These are phyloP conservation scores for Loxodonta africana DNA, from an alignment of 2,113 vertebrate species.

Conservation along the genomic window DNA sequence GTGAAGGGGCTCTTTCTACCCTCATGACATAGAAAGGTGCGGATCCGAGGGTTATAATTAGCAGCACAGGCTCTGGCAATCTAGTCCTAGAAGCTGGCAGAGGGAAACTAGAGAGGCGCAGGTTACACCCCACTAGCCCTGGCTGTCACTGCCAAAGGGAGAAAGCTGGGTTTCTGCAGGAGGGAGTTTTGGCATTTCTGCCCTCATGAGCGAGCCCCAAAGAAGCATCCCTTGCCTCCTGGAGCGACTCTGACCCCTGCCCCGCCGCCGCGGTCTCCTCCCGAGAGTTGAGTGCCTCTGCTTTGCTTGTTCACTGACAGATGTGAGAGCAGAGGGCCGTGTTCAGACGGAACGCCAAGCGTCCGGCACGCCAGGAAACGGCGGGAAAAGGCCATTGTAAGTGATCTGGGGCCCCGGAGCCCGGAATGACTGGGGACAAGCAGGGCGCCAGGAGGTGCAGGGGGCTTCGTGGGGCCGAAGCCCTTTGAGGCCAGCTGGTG, in stretches of 20 bases:
- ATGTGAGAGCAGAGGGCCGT: constrained; percentile 90
- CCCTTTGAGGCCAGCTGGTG: background rate
- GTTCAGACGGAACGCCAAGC: constrained; percentile 85
- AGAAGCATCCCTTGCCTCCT: background rate
- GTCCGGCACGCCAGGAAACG: constrained; percentile 90
- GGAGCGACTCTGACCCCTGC: rapidly evolving
- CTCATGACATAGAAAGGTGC: background rate
- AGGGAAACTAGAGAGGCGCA: rapidly evolving
- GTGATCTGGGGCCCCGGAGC: constrained; percentile 79
- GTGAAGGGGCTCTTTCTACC: background rate
- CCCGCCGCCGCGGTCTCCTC: background rate
- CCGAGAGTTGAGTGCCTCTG: constrained; percentile 75
- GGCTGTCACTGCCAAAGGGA: background rate
- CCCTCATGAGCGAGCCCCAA: background rate
- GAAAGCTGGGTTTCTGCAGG: background rate
- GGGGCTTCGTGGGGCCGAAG: background rate
- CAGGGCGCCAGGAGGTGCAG: background rate
- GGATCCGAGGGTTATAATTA: background rate
- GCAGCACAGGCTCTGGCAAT: rapidly evolving
- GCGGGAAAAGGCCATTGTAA: constrained; percentile 94
- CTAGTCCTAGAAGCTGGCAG: background rate
- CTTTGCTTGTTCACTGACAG: constrained; percentile 85
- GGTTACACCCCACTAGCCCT: background rate
- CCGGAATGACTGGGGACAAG: background rate
- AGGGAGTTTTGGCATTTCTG: too few species aligned